Evolutionary conservation across 2,113 vertebrate genomes (phyloP).

Genomic region (Noturus placidus): DNA sequence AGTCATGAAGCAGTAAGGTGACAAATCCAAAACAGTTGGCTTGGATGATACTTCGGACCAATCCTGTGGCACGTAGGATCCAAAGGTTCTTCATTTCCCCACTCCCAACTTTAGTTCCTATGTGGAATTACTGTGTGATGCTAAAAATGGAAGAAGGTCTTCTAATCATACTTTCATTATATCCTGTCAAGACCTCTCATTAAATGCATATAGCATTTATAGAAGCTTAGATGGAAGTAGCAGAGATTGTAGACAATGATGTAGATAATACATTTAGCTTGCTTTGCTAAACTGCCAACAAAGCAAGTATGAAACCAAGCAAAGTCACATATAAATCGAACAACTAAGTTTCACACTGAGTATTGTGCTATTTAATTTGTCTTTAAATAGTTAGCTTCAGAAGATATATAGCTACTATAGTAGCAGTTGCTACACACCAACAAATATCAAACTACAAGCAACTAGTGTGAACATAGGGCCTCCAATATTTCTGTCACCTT

Average conservation of each 20-base stretch:
- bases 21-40: neutral
- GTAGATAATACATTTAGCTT: neutral
- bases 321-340: neutral
- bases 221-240: neutral
- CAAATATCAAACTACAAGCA: neutral
- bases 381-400: neutral
- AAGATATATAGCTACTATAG: neutral
- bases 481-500: neutral
- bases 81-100: neutral
- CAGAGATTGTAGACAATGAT: neutral
- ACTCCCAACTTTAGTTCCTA: neutral
- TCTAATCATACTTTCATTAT: neutral
- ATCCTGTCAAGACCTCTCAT: neutral
- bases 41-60: neutral
- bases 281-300: neutral
- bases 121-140: neutral
- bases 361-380: neutral
- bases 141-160: neutral
- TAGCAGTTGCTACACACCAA: neutral
- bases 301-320: neutral
- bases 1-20: neutral
- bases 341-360: neutral
- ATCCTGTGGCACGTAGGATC: neutral
- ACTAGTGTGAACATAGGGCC: neutral
- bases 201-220: neutral